Percentiles rank a stretch among this genome's conserved stretches.
Conservation (phyloP, 2,888 invertebrate genomes). For the Baccha elongata region DNA sequence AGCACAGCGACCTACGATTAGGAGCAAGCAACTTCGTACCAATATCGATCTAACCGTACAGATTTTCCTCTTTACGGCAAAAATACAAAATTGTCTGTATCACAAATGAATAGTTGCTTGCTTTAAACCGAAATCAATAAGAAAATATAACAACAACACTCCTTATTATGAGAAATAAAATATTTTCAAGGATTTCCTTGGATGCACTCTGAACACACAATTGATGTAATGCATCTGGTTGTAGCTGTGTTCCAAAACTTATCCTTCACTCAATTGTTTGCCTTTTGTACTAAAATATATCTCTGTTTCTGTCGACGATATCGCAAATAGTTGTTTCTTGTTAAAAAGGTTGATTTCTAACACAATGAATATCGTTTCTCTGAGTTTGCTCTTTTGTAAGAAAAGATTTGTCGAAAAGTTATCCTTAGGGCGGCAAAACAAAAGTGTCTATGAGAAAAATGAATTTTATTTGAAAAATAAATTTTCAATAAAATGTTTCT, state of each 20-base stretch:
- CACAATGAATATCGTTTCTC: slow-evolving; percentile 24
- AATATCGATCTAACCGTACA: neutral
- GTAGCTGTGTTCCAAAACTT: slow-evolving; percentile 1
- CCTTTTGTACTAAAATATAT: slow-evolving; percentile 1
- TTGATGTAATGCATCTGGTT: slow-evolving; percentile 33
- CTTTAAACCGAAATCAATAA: neutral
- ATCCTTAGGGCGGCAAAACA: neutral
- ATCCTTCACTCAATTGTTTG: slow-evolving; percentile 34
- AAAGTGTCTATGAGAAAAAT: neutral
- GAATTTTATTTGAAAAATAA: slow-evolving; percentile 2
- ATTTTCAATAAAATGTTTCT: slow-evolving; percentile 3
- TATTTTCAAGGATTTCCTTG: slow-evolving; percentile 4
- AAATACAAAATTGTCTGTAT: slow-evolving; percentile 1
- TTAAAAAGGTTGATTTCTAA: slow-evolving; percentile 36
- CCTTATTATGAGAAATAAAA: neutral
- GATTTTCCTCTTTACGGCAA: slow-evolving; percentile 4
- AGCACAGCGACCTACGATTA: neutral
- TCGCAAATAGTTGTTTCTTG: slow-evolving; percentile 21
- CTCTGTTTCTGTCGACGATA: slow-evolving; percentile 5
- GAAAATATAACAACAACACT: neutral
- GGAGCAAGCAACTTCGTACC: neutral
- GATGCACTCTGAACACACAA: slow-evolving; percentile 4
- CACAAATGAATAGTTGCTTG: neutral
- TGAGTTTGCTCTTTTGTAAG: slow-evolving; percentile 22
- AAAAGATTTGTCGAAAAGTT: slow-evolving; percentile 34